Base-by-base conservation (phyloP, 2,113 vertebrate species). In the Phyllostomus hastatus region DNA sequence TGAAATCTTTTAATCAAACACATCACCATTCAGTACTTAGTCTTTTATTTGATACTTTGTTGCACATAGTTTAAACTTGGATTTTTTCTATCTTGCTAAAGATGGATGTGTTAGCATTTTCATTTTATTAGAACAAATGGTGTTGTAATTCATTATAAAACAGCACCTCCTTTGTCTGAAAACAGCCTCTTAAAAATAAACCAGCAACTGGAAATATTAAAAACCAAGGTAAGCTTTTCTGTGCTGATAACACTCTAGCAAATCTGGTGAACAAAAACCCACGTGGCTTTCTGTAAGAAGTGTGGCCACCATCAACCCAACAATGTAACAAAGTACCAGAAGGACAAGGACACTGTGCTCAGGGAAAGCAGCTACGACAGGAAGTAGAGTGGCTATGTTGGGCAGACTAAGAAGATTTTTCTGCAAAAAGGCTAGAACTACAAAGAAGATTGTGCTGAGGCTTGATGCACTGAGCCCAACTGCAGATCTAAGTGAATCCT, bases 31-130 rank as follows among this genome's bases (percentile, higher is more conserved):
- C 11, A 88, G 17, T 96, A 70, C 52, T 81, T 93, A 20, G 52
- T 54, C 64, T 95, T 94, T 72, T 92, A 88, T 81, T 81, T 91
- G 46, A 95, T 95, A 85, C 70, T 95, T 96, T 67, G 48, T 92
- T 94, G 33, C 16, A 33, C 48, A 31, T 38, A 92, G n/a, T 70
- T 52, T 91, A 85, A 90, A 48, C 91, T 92, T 26, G 28, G 86
- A 93, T n/a, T 66, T 90, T 90, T 88, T 97, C 35, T 59, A 33
- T 93, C 22, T 90, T 90, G 46, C 59, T 70, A 70, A 92, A 66
- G 66, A 61, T 78, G 70, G 33, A 46, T 86, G 54, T 94, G 67
- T 94, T 95, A 82, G 3, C 28, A 26, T 95, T 95, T 97, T 96
- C 67, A 91, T 95, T 86, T 95, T 92, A 66, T 82, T 94, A 89